These are phyloP conservation scores for Gambusia holbrooki DNA, from an alignment of 2,113 vertebrate species.

Conservation along the genomic window DNA sequence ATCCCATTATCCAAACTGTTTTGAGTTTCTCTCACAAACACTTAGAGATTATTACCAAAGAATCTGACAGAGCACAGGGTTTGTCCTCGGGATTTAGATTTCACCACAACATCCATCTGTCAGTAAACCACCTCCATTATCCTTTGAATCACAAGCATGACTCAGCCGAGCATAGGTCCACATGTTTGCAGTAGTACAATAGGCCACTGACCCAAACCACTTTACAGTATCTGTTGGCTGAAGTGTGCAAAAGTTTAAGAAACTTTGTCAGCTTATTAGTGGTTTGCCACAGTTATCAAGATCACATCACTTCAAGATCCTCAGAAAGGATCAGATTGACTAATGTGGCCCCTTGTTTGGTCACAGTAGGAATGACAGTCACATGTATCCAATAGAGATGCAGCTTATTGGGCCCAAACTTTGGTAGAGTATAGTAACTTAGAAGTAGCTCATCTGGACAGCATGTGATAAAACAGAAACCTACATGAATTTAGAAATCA, in stretches of 20 bases:
- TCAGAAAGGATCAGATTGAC: slow-evolving; percentile 54
- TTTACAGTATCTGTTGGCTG: slow-evolving; percentile 56
- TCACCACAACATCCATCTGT: slow-evolving; percentile 76
- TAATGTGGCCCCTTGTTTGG: slow-evolving; percentile 44
- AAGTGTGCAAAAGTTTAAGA: slow-evolving; percentile 63
- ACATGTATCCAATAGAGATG: slow-evolving; percentile 35
- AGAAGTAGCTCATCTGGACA: slow-evolving; percentile 20
- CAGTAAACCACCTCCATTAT: slow-evolving; percentile 68
- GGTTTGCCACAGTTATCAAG: slow-evolving; percentile 70
- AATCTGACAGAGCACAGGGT: slow-evolving; percentile 64
- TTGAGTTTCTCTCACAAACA: slow-evolving; percentile 72
- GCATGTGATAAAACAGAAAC: slow-evolving; percentile 11
- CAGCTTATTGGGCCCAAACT: slow-evolving; percentile 27
- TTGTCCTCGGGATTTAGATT: slow-evolving; percentile 67
- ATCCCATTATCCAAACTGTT: slow-evolving; percentile 56
- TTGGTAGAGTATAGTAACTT: background rate
- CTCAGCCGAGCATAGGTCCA: slow-evolving; percentile 74
- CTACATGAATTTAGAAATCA: background rate
- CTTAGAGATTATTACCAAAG: slow-evolving; percentile 66
- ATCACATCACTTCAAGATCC: slow-evolving; percentile 64
- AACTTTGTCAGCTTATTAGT: slow-evolving; percentile 74
- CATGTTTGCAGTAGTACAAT: slow-evolving; percentile 80
- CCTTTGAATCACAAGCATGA: slow-evolving; percentile 64
- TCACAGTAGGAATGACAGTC: slow-evolving; percentile 55
- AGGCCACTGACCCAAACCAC: slow-evolving; percentile 56